phyloP scores from a whole-genome alignment of 35 echinoderm and acorn worm genomes.

The Patiria miniata region DNA sequence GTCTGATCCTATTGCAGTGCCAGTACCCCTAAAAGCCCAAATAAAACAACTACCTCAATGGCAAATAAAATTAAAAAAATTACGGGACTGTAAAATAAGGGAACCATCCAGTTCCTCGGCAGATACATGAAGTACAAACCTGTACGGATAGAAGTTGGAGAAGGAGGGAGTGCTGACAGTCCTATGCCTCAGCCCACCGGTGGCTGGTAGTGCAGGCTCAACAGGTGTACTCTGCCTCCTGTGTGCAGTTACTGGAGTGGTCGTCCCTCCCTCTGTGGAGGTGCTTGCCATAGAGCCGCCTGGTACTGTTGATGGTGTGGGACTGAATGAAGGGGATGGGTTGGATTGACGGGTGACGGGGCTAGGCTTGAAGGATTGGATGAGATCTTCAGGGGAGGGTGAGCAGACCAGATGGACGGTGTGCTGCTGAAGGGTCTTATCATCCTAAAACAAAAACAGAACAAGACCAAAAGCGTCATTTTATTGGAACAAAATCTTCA shows the following conservation, averaged over 20 bases:
- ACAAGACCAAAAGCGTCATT: not conserved
- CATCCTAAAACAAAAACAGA: constrained; percentile 35
- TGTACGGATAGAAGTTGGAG: constrained; percentile 15
- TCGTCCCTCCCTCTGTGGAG: not conserved
- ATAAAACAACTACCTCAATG: too few relatives aligned
- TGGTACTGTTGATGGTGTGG: constrained; percentile 6
- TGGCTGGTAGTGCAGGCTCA: not conserved
- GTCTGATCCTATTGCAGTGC: too few relatives aligned
- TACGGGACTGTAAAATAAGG: too few relatives aligned
- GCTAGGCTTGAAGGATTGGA: not conserved
- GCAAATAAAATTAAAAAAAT: too few relatives aligned
- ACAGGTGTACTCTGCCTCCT: constrained; percentile 13
- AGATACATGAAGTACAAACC: not conserved
- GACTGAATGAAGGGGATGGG: not conserved
- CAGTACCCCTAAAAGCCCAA: too few relatives aligned
- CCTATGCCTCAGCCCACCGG: not conserved
- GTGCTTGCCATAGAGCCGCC: not conserved
- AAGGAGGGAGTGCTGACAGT: constrained; percentile 9
- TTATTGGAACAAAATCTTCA: too few relatives aligned
- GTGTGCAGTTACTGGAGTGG: not conserved
- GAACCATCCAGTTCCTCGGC: too few relatives aligned
- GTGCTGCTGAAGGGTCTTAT: constrained; percentile 39
- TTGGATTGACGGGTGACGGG: too few relatives aligned
- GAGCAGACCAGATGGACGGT: constrained; percentile 79
- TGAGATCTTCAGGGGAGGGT: constrained; percentile 45